Evolutionary conservation across 2,113 vertebrate genomes (phyloP).

Genomic region (Nerophis lumbriciformis): DNA sequence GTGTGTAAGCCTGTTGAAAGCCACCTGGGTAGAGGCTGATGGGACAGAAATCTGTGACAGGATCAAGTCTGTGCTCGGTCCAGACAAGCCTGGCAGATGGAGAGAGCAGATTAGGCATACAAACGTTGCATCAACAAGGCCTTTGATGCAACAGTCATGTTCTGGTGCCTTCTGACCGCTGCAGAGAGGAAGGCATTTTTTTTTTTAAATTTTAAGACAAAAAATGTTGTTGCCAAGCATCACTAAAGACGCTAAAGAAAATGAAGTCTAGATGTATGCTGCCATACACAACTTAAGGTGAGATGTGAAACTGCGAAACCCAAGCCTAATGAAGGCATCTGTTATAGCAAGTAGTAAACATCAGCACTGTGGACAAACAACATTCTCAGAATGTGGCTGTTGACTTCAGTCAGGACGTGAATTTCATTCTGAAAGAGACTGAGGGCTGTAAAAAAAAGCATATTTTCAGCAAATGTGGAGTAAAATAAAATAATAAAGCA

Average conservation of each 20-base stretch:
- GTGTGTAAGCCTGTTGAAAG: slow-evolving; percentile 32
- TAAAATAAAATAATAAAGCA: too few species aligned
- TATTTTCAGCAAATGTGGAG: too few species aligned
- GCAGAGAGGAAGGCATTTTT: slow-evolving; percentile 31
- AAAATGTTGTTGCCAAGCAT: slow-evolving; percentile 8
- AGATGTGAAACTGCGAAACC: too few species aligned
- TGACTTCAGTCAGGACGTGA: too few species aligned
- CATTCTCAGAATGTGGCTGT: too few species aligned
- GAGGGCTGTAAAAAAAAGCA: too few species aligned
- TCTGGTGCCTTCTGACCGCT: slow-evolving; percentile 46
- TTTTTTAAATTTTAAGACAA: slow-evolving; percentile 7
- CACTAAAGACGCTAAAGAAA: slow-evolving; percentile 15
- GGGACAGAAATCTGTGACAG: slow-evolving; percentile 15
- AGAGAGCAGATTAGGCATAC: slow-evolving; percentile 66
- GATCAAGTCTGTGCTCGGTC: slow-evolving; percentile 54
- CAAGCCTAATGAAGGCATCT: too few species aligned
- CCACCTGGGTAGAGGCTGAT: slow-evolving; percentile 29
- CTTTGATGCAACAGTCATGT: slow-evolving; percentile 33
- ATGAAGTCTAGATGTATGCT: not conserved
- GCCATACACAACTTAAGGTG: not conserved
- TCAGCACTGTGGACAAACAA: too few species aligned
- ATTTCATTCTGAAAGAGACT: too few species aligned
- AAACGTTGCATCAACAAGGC: slow-evolving; percentile 48
- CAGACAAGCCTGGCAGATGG: slow-evolving; percentile 71
- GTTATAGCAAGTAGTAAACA: too few species aligned